Evolutionary conservation across 2,888 invertebrate genomes (phyloP).

Genomic region (Rosalia funebris): DNA sequence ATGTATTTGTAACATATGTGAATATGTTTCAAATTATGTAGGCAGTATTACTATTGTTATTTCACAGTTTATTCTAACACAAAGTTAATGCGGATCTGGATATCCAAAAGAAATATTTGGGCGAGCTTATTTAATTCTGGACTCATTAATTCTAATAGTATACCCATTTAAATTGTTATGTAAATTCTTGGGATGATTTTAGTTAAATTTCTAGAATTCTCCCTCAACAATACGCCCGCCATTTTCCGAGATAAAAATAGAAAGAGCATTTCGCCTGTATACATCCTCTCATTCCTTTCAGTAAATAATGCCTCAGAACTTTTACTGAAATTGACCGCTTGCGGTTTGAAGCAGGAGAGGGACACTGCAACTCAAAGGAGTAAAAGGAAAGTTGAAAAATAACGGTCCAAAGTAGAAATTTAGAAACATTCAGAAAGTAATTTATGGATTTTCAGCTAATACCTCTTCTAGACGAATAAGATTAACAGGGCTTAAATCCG

Average conservation of each 20-base stretch:
- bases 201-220: conserved; percentile 46
- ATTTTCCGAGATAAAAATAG: conserved; percentile 44
- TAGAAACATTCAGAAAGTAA: conserved; percentile 3
- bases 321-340: conserved; percentile 59
- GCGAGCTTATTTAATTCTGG: conserved; percentile 10
- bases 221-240: conserved; percentile 40
- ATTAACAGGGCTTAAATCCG: neutral
- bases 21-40: too few relatives aligned
- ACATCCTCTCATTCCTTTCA: conserved; percentile 49
- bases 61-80: too few relatives aligned
- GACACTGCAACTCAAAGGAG: conserved; percentile 33
- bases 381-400: conserved; percentile 36
- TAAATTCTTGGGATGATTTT: conserved; percentile 44
- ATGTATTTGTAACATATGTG: too few relatives aligned
- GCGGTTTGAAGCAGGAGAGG: conserved; percentile 52
- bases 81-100: too few relatives aligned
- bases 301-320: conserved; percentile 57
- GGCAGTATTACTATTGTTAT: too few relatives aligned
- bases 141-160: conserved; percentile 28
- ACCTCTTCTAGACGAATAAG: neutral
- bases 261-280: conserved; percentile 41
- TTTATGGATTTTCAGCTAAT: neutral
- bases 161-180: conserved; percentile 35
- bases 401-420: conserved; percentile 12
- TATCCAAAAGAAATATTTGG: too few relatives aligned